These are phyloP conservation scores for Moxostoma hubbsi DNA, from an alignment of 2,797 vertebrate species.

Conservation along the genomic window DNA sequence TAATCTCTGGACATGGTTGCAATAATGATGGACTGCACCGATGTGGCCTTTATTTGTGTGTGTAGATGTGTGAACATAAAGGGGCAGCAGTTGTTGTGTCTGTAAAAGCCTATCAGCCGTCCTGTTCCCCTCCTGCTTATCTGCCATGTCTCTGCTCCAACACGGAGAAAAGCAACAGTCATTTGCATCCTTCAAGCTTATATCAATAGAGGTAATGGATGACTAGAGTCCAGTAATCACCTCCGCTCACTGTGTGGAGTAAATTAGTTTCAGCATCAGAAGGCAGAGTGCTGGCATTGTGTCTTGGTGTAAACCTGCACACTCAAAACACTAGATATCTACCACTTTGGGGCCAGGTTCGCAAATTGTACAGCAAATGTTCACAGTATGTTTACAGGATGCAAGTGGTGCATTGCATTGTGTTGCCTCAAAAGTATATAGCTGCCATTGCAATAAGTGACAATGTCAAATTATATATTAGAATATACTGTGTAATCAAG, in stretches of 20 bases:
- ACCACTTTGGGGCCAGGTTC: too few relatives aligned
- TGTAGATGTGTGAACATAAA: conserved; percentile 88
- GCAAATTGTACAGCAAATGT: too few relatives aligned
- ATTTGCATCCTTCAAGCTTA: conserved; percentile 79
- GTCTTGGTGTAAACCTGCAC: conserved; percentile 17
- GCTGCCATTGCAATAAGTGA: too few relatives aligned
- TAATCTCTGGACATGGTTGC: conserved; percentile 90
- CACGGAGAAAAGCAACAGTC: conserved; percentile 67
- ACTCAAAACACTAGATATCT: too few relatives aligned
- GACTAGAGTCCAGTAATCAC: conserved; percentile 49
- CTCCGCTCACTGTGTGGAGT: conserved; percentile 66
- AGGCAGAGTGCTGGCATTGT: conserved; percentile 43
- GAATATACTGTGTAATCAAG: too few relatives aligned
- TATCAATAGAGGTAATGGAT: conserved; percentile 72
- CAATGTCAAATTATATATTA: too few relatives aligned
- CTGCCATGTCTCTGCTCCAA: conserved; percentile 76
- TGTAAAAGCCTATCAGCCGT: conserved; percentile 92
- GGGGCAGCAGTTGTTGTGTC: conserved; percentile 87
- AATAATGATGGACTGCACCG: conserved; percentile 88
- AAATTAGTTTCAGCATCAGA: conserved; percentile 71
- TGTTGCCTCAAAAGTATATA: too few relatives aligned
- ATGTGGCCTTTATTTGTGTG: conserved; percentile 94
- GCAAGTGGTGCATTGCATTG: too few relatives aligned
- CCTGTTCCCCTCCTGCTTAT: conserved; percentile 81
- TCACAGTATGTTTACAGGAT: too few relatives aligned